phyloP scores from a whole-genome alignment of 2,888 invertebrate species.

The Geotrupes spiniger region DNA sequence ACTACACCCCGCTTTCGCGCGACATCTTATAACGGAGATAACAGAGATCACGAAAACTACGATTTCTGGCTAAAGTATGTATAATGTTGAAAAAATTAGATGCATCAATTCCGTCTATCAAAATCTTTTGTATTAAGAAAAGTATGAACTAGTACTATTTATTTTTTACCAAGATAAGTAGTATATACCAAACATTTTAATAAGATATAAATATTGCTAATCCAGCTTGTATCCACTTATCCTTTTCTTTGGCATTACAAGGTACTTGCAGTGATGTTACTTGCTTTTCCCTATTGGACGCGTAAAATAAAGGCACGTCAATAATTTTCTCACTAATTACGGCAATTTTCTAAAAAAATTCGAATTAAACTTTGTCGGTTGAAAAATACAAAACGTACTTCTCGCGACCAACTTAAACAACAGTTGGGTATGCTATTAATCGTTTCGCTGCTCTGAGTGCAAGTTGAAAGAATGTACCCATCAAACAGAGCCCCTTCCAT shows the following conservation, averaged over 20 bases:
- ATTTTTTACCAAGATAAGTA: no score
- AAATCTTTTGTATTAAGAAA: no score
- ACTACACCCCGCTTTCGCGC: no score
- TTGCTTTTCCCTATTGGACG: constrained; percentile 40
- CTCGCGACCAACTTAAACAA: constrained; percentile 60
- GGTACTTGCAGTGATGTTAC: constrained; percentile 41
- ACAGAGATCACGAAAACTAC: no score
- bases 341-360: constrained; percentile 29
- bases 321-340: constrained; percentile 37
- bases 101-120: no score
- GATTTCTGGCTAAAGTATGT: no score
- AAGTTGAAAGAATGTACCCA: constrained; percentile 55
- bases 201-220: constrained; percentile 59
- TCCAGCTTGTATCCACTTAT: constrained; percentile 62
- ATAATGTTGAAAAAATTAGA: no score
- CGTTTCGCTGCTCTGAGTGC: constrained; percentile 58
- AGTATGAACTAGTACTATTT: no score
- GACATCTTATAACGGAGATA: no score
- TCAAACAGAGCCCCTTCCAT: constrained; percentile 68
- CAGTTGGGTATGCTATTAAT: constrained; percentile 58
- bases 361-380: not conserved
- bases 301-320: constrained; percentile 43
- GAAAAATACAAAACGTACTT: constrained; percentile 43
- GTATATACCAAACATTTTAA: constrained; percentile 25
- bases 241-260: constrained; percentile 44